A percentile compares a stretch with the other conserved stretches of the same genome.
phyloP scores from a whole-genome alignment of 2,113 vertebrate genomes.

The Petromus typicus region DNA sequence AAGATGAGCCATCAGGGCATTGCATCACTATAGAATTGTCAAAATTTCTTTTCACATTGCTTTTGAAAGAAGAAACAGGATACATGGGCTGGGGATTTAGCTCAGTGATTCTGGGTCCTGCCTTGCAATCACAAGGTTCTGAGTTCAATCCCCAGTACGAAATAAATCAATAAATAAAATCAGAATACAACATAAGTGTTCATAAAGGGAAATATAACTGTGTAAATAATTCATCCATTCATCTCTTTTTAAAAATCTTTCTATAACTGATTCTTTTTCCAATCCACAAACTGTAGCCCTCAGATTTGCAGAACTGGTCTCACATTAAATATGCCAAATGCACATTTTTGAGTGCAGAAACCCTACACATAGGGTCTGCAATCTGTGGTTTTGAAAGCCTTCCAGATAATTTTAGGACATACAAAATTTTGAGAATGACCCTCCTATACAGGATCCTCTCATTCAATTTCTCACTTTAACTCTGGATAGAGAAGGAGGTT shows the following conservation, averaged over 20 bases:
- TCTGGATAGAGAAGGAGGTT: not conserved
- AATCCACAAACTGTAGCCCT: not conserved
- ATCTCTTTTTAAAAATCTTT: not conserved
- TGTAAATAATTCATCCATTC: not conserved
- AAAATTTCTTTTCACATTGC: not conserved
- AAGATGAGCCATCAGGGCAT: not conserved
- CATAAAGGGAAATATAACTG: not conserved
- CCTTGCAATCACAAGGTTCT: no score
- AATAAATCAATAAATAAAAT: no score
- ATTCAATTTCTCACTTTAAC: not conserved
- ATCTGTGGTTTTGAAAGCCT: not conserved
- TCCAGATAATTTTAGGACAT: not conserved
- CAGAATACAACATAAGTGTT: not conserved
- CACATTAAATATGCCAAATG: not conserved
- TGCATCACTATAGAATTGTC: not conserved
- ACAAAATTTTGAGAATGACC: not conserved
- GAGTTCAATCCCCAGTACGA: no score
- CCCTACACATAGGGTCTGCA: accelerated
- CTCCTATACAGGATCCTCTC: not conserved
- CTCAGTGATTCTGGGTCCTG: no score
- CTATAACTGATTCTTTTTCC: not conserved
- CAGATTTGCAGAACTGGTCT: not conserved
- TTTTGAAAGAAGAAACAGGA: not conserved
- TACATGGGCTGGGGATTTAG: no score
- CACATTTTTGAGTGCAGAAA: not conserved